Evolutionary conservation across 2,113 vertebrate species (phyloP), one percentile per base, ranked within the genome.

Genomic region (Ictalurus furcatus): DNA sequence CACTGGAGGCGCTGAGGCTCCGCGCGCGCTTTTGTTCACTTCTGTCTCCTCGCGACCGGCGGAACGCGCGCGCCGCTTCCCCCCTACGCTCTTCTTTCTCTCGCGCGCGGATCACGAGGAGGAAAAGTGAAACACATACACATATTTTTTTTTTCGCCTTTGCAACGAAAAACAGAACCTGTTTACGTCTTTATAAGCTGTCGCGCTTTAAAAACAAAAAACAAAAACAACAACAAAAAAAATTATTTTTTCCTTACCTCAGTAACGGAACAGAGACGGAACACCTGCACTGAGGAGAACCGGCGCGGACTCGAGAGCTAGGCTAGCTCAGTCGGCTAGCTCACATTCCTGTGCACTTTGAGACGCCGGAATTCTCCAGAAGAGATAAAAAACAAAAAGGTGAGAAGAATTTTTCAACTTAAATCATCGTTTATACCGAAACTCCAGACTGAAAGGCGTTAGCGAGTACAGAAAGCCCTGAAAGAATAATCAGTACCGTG

Each of bases 21-120:
- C 74, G 52, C 74, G 87, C 89, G 78, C 90, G 90, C 88, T 89
- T 91, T 91, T 91, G 90, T 91, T 91, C 90, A 88, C 74, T 85
- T 69, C 84, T 81, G 23, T 85, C 83, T 91, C 82, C 30, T 85
- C 84, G 86, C 90, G 88, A 84, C 83, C 86, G 48, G 86, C 28
- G 78, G 65, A 87, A 73, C 80, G 25, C 79, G 63, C 85, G 85
- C 73, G 65, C 21, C 44, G 86, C 65, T 40, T 25, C 34, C 40
- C 0, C 37, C 65, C n/a, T 44, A 21, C 73, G 8, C 84, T 86
- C 40, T 52, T 79, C 73, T 28, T 52, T 69, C 61, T 40, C 79
- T 76, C 44, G 34, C 84, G 28, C 84, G 48, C 85, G 25, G 37
- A 25, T 87, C 76, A 28, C 28, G 0, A 76, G 40, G 5, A 58